Evolutionary conservation across 2,888 invertebrate genomes (phyloP), one percentile per base, ranked within the genome.

Genomic region (Tetanocera ferruginea): DNA sequence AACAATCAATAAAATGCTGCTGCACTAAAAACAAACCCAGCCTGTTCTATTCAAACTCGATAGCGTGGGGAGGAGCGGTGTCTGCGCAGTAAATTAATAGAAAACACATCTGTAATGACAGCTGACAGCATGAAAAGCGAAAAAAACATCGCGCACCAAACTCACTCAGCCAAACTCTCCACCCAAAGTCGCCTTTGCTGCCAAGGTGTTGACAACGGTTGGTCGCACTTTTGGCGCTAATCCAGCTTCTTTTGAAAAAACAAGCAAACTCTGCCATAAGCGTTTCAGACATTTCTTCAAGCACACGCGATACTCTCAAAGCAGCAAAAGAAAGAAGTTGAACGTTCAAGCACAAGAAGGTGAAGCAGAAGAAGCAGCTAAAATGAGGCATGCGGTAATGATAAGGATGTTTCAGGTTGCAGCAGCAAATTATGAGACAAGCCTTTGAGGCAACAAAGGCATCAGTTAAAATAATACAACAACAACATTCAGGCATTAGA

Each of bases 51-150:
- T 28, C 14, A 62, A 5, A 28, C 9, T 19, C 2, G 9, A 55
- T 8, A 49, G 49, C 14, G 23, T 0, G 6, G 23, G 55, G 51
- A 8, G 8, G 8, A 3, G 11, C 4, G 11, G 51, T 5, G 2
- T n/a, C n/a, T 19, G 19, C 11, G 19, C 31, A 57, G 31, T 75
- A 74, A 81, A 78, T 79, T 81, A 79, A 79, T 79, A 79, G 70
- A 70, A 49, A 76, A 76, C 25, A 71, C 80, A 80, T 80, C 80
- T 81, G 81, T 80, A 79, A 79, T 81, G 81, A 80, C 80, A 79
- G 78, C 75, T 80, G 81, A 79, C 80, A 80, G 78, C 76, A 28
- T 55, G 71, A 71, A 57, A 57, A 71, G 71, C 71, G 34, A 14
- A 60, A 23, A 60, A 60, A 34, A n/a, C 34, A 64, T 4, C 28